phyloP scores from a whole-genome alignment of 2,888 invertebrate genomes.

The Amphipoea oculea region DNA sequence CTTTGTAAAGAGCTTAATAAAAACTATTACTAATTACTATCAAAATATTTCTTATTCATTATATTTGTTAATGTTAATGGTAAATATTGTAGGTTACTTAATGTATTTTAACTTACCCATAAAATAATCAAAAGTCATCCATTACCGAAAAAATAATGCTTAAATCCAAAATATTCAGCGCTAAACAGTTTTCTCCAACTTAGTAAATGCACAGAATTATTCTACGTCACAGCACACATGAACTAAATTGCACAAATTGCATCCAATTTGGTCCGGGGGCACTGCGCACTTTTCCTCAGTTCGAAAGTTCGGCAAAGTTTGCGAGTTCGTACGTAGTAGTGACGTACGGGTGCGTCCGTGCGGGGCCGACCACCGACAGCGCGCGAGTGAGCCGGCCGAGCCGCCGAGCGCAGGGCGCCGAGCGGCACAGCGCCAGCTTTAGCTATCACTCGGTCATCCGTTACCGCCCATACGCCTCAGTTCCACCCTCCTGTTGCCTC shows the following conservation, averaged over 20 bases:
- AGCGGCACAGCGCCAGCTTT: constrained; percentile 52
- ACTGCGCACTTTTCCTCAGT: constrained; percentile 69
- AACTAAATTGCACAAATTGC: constrained; percentile 77
- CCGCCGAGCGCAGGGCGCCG: constrained; percentile 28
- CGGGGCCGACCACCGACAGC: constrained; percentile 61
- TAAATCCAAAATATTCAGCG: constrained; percentile 56
- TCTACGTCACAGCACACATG: constrained; percentile 68
- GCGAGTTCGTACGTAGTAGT: constrained; percentile 56
- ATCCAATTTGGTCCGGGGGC: constrained; percentile 70
- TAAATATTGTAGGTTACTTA: background rate
- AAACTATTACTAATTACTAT: background rate
- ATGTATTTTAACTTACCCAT: constrained; percentile 61
- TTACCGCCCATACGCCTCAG: constrained; percentile 71
- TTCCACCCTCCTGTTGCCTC: constrained; percentile 78
- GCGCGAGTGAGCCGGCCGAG: constrained; percentile 65
- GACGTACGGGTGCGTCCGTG: constrained; percentile 56
- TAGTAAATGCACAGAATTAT: constrained; percentile 59
- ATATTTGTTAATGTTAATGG: background rate
- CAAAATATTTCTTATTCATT: background rate
- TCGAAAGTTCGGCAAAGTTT: constrained; percentile 75
- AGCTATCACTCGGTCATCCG: constrained; percentile 58
- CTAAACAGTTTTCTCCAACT: constrained; percentile 64
- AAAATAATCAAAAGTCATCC: constrained; percentile 64
- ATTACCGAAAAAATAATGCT: constrained; percentile 43
- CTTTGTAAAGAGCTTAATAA: background rate